A percentile compares a stretch with the other conserved stretches of the same genome.
Evolutionary conservation across 2,113 vertebrate species (phyloP).

Genomic region (pig (Sus scrofa)): DNA sequence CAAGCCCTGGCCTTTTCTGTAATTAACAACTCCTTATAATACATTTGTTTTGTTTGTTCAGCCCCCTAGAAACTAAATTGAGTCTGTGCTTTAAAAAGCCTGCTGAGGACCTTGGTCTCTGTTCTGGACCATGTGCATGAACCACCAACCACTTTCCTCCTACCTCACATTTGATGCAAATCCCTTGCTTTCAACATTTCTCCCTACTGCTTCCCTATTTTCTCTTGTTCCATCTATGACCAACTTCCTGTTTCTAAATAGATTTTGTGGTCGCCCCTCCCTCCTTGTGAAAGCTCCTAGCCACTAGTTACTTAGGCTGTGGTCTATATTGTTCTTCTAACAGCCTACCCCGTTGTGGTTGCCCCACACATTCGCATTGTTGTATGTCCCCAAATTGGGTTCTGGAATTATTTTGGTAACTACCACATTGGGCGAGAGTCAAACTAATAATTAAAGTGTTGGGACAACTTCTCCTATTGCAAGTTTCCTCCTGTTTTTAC

Average conservation of each 20-base stretch:
- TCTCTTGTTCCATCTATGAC: not conserved
- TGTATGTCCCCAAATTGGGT: not conserved
- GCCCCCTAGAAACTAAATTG: conserved; percentile 34
- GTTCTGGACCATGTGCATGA: not conserved
- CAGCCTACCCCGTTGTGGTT: not conserved
- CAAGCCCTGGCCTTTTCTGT: conserved; percentile 28
- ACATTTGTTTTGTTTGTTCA: conserved; percentile 52
- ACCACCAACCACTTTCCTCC: not conserved
- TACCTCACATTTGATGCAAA: not conserved
- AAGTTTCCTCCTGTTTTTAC: conserved; percentile 29
- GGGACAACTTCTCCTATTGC: conserved; percentile 22
- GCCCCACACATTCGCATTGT: not conserved
- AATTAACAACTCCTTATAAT: conserved; percentile 38
- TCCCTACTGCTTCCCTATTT: not conserved
- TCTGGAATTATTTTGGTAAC: conserved; percentile 52
- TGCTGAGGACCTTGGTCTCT: not conserved
- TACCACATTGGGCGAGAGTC: conserved; percentile 37
- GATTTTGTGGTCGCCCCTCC: conserved; percentile 7
- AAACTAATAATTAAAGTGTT: conserved; percentile 42
- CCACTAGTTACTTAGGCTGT: not conserved
- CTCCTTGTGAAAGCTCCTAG: not conserved
- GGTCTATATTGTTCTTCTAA: not conserved
- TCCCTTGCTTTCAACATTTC: not conserved
- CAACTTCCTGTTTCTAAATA: conserved; percentile 35
- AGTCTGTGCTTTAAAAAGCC: conserved; percentile 20